Conservation (phyloP, 2,113 vertebrate genomes). For the Datnioides undecimradiatus region DNA sequence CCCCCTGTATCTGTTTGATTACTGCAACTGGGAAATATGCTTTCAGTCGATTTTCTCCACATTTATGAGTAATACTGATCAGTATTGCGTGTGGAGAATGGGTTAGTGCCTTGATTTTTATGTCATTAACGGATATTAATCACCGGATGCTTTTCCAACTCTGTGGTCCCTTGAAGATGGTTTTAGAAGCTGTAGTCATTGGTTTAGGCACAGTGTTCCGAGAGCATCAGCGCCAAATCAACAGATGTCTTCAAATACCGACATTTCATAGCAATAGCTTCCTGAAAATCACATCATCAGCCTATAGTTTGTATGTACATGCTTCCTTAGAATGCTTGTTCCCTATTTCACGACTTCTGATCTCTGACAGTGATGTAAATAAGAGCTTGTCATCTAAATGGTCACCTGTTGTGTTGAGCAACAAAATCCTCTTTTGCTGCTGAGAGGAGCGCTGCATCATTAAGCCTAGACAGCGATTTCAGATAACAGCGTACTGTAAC, state of each 20-base stretch:
- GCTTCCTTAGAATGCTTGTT: neutral
- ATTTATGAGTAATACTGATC: neutral
- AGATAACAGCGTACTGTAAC: neutral
- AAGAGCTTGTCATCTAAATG: constrained; percentile 3
- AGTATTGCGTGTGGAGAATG: neutral
- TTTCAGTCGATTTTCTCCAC: neutral
- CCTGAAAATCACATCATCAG: neutral
- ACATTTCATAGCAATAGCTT: neutral
- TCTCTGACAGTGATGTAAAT: neutral
- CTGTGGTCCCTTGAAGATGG: neutral
- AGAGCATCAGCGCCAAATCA: neutral
- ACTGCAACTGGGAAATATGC: neutral
- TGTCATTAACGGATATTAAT: constrained; percentile 5
- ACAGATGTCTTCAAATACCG: neutral
- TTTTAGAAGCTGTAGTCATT: neutral
- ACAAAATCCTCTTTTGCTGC: constrained; percentile 15
- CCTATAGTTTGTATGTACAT: neutral
- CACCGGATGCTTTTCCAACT: neutral
- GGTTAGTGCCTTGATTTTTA: neutral
- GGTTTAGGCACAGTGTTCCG: neutral
- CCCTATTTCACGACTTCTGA: neutral
- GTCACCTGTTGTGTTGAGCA: constrained; percentile 37
- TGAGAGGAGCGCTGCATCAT: constrained; percentile 19
- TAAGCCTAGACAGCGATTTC: constrained; percentile 18
- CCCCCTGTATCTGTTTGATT: constrained; percentile 4